phyloP scores from a whole-genome alignment of 1,140 invertebrate genomes.

The Condylostylus longicornis region DNA sequence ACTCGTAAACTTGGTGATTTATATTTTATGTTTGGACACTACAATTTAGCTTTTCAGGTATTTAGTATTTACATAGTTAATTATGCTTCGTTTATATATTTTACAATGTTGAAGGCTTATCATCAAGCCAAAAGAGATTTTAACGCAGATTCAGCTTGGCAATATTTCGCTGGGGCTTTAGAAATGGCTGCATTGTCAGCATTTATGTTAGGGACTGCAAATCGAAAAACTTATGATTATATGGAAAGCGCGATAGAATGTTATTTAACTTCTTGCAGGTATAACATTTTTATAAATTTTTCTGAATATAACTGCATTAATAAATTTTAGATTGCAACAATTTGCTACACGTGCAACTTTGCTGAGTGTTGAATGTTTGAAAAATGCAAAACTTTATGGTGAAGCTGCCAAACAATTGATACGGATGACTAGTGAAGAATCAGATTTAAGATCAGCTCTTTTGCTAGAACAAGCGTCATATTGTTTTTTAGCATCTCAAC shows the following conservation, averaged over 20 bases:
- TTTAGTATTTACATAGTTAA: not conserved
- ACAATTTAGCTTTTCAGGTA: constrained; percentile 71
- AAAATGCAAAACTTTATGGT: constrained; percentile 54
- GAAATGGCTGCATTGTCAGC: constrained; percentile 90
- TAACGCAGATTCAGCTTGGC: constrained; percentile 88
- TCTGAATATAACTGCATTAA: not conserved
- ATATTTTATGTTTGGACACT: constrained; percentile 92
- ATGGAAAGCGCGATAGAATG: constrained; percentile 86
- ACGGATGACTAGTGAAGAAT: constrained; percentile 89
- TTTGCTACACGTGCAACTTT: constrained; percentile 83
- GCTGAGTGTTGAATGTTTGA: constrained; percentile 73
- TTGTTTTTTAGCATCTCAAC: constrained; percentile 64
- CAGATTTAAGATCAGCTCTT: constrained; percentile 76
- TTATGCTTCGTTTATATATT: not conserved
- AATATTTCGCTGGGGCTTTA: constrained; percentile 87
- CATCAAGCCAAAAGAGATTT: constrained; percentile 94
- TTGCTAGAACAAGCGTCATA: constrained; percentile 90
- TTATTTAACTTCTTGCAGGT: constrained; percentile 80
- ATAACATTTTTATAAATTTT: constrained; percentile 2
- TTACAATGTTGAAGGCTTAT: constrained; percentile 44
- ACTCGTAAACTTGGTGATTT: constrained; percentile 83
- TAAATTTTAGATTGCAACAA: constrained; percentile 51
- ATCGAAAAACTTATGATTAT: constrained; percentile 67
- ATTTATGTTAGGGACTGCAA: constrained; percentile 71
- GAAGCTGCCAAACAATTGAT: constrained; percentile 89